Base-by-base conservation (phyloP, 2,113 vertebrate genomes). In the Elachura formosa region DNA sequence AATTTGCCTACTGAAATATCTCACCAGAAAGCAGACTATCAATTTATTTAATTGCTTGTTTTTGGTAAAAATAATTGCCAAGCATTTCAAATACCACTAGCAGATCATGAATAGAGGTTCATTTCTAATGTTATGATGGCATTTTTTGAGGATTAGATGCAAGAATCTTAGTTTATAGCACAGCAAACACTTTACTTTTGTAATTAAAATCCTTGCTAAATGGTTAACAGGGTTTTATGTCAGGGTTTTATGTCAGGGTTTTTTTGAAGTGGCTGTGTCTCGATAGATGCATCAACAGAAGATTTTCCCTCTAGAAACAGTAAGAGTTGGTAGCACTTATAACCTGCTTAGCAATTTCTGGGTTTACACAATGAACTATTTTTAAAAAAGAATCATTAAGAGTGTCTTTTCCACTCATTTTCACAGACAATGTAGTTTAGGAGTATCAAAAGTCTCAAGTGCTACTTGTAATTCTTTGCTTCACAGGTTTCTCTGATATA, bases 1-100 rank as follows among this genome's bases (percentile, higher is more conserved):
- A n/a, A 80, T 93, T 64, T 96, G 82, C 93, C 83, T 93, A 90
- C 40, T 78, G 91, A 96, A 97, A 97, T 84, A 93, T 69, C 93
- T 92, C 94, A 89, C 49, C 67, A 81, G 79, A 95, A 86, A 90
- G 73, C 64, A 34, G 96, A 76, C 12, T 62, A 43, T 84, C 31
- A 16, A 5, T 76, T 92, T 96, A 93, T 95, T 12, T 1, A 95
- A 95, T 87, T 41, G 12, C 4, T 96, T 96, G 29, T 90, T 96
- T 96, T 88, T 78, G 68, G 67, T 68, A 83, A 96, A 96, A 95
- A 75, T 64, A 92, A 96, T 89, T 94, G 83, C 63, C 61, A 85
- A 92, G 68, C 62, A 75, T 88, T 95, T 94, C 64, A 86, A 80
- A 67, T 73, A 80, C 36, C 38, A 48, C 23, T 45, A 29, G 49